Conservation (phyloP, 1,140 invertebrate genomes). For the Drosophila bocqueti region DNA sequence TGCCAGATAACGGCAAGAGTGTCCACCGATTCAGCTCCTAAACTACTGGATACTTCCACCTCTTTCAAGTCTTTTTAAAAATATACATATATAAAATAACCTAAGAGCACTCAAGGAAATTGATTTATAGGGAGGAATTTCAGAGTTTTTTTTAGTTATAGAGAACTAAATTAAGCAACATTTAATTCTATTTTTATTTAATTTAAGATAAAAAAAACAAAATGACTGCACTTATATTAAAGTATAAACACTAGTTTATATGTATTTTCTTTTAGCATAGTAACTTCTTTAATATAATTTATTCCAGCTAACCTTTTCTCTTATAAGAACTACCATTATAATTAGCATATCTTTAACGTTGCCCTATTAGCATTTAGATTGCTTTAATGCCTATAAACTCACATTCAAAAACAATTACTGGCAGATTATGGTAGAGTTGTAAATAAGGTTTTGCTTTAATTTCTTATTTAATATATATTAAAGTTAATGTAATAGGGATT, state of each 20-base stretch:
- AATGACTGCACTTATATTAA: no score
- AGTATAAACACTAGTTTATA: no score
- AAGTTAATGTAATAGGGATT: not conserved
- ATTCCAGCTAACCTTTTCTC: not conserved
- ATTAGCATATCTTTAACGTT: slow-evolving; percentile 7
- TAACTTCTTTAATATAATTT: not conserved
- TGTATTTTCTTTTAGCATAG: not conserved
- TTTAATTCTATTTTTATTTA: no score
- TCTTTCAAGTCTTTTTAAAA: not conserved
- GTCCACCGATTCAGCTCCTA: slow-evolving; percentile 2
- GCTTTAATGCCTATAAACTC: slow-evolving; percentile 7
- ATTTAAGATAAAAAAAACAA: no score
- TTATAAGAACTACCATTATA: not conserved
- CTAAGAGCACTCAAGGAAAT: not conserved
- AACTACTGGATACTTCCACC: slow-evolving; percentile 14
- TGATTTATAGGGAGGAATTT: not conserved
- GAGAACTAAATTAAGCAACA: no score
- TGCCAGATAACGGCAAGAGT: slow-evolving; percentile 49
- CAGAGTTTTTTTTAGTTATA: not conserved
- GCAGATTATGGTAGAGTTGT: not conserved
- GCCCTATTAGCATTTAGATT: slow-evolving; percentile 15
- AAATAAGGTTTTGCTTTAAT: not conserved
- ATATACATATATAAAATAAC: not conserved
- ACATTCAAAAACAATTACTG: slow-evolving; percentile 13
- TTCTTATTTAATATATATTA: not conserved